Base-by-base conservation (phyloP, 2,888 invertebrate species). In the Cremastinae sp. region DNA sequence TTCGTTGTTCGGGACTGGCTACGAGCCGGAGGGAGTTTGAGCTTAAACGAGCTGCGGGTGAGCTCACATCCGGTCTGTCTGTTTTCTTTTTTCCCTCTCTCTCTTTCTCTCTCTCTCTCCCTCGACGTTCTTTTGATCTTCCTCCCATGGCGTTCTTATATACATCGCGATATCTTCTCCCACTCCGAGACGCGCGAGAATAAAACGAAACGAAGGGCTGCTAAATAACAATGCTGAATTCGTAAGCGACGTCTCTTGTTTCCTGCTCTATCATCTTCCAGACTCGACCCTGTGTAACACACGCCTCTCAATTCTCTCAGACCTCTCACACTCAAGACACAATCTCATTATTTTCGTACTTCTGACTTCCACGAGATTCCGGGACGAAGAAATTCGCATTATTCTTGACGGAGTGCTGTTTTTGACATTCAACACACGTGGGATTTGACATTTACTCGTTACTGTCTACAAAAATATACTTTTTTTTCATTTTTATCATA, bases 181-280 rank as follows among this genome's bases (percentile, higher is more conserved):
- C 49, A 34, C 64, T 58, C 78, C 80, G 78, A 78, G 82, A 81
- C 81, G 82, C 85, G 84, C 83, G 85, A 87, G 84, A 86, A 85
- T 84, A 83, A 86, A 88, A 87, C 84, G 83, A 83, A 86, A 88
- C 84, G 73, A 83, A 87, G 87, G 86, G 85, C 85, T 85, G 85
- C 84, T 86, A 86, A 87, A 86, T 86, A 86, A 88, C 89, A 88
- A 88, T 89, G 83, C 86, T 86, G 85, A 84, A 88, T 87, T 87
- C 86, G 87, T 87, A 85, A 84, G 87, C 86, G 86, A 84, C 83
- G 84, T 82, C 81, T 87, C 85, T 88, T 87, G 83, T 86, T 89
- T 89, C 88, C 89, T 87, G 86, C 85, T 83, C 69, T 38, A 2
- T 3, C 5, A 47, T 41, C 22, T 73, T 76, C 59, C 54, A 47